Conservation (phyloP, 2,797 vertebrate genomes). For the Eulemur rubriventer region DNA sequence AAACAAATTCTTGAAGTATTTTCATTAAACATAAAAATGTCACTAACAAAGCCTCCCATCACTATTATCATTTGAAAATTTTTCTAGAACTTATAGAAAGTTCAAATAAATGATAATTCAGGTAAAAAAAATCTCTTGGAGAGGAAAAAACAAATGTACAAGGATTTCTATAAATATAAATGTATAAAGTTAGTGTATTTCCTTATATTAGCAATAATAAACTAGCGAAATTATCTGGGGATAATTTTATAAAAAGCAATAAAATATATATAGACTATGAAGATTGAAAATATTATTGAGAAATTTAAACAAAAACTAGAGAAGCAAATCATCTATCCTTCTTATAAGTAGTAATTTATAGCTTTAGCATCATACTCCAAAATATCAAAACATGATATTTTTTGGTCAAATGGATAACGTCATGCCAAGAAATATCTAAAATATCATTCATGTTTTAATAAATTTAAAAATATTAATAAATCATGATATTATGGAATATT, state of each 20-base stretch:
- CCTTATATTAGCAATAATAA: neutral
- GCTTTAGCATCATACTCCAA: neutral
- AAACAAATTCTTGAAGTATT: neutral
- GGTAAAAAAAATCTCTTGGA: neutral
- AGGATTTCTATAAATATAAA: neutral
- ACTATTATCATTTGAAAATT: neutral
- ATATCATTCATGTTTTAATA: neutral
- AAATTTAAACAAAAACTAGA: neutral
- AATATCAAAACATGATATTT: neutral
- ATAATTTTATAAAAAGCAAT: neutral
- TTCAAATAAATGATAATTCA: neutral
- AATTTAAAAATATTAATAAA: neutral
- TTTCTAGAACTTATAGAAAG: neutral
- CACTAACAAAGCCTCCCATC: neutral
- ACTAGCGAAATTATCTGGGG: neutral
- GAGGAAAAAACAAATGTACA: neutral
- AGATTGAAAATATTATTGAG: neutral
- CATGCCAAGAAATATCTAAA: neutral
- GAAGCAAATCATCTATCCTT: neutral
- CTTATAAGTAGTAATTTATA: neutral
- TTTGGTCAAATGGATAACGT: neutral
- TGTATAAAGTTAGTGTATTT: neutral
- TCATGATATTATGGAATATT: neutral
- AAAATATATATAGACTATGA: neutral
- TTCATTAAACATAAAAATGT: neutral